These are phyloP conservation scores for Microplitis deprimator DNA, from an alignment of 2,888 invertebrate genomes.

Conservation along the genomic window DNA sequence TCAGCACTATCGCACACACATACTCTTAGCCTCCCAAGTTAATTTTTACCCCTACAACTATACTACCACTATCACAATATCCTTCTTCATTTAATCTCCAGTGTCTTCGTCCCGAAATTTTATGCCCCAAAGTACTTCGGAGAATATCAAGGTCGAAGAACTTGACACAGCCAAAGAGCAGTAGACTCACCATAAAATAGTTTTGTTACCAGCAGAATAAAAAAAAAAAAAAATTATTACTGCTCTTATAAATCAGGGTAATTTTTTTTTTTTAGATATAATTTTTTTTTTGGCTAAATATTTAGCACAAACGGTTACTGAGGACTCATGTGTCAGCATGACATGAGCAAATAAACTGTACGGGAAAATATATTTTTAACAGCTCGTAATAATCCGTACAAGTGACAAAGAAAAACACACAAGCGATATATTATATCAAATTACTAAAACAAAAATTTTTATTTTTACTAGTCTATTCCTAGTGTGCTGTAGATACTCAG, in stretches of 20 bases:
- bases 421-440: slow-evolving; percentile 15
- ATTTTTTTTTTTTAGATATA: not conserved
- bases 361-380: not conserved
- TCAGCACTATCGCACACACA: slow-evolving; percentile 64
- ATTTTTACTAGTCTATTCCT: slow-evolving; percentile 2
- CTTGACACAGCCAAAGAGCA: not conserved
- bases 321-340: not conserved
- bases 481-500: not conserved
- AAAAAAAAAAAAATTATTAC: not conserved
- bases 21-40: slow-evolving; percentile 18
- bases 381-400: slow-evolving; percentile 12
- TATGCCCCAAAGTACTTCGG: not conserved
- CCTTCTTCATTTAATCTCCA: not conserved
- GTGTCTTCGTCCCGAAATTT: not conserved
- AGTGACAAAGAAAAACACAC: slow-evolving; percentile 21
- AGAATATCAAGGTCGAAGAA: slow-evolving; percentile 8
- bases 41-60: not conserved
- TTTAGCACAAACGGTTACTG: not conserved
- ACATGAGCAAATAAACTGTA: not conserved
- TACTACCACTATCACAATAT: not conserved
- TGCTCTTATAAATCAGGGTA: not conserved
- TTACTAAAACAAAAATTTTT: slow-evolving; percentile 8
- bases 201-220: too few relatives aligned
- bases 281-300: not conserved
- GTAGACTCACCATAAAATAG: not conserved